These are phyloP conservation scores for Drosophila repletoides DNA, from an alignment of 1,140 invertebrate species.

Conservation along the genomic window DNA sequence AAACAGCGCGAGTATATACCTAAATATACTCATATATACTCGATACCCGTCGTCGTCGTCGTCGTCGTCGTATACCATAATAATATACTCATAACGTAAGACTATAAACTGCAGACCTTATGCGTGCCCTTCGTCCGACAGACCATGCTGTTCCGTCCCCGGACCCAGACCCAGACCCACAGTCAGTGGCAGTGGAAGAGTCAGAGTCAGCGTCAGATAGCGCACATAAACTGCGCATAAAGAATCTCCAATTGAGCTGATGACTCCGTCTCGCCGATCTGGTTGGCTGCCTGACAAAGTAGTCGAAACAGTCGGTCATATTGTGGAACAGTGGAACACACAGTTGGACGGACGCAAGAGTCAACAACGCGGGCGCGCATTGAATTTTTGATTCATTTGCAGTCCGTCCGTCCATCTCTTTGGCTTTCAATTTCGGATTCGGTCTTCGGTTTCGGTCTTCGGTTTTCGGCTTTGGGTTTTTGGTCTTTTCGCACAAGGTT, in stretches of 20 bases:
- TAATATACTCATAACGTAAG: constrained; percentile 15
- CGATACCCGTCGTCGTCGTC: no score
- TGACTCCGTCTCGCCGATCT: constrained; percentile 10
- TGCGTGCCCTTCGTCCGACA: constrained; percentile 39
- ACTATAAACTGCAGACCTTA: constrained; percentile 68
- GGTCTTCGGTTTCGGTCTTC: constrained; percentile 10
- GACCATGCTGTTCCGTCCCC: no score
- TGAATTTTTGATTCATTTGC: constrained; percentile 75
- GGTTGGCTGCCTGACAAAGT: constrained; percentile 23
- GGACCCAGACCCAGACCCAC: constrained; percentile 23
- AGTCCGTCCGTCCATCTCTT: constrained; percentile 16
- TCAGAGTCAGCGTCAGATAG: constrained; percentile 37
- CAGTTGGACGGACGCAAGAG: constrained; percentile 51
- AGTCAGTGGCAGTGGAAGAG: no score
- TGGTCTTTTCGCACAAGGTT: constrained; percentile 42
- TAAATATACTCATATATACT: constrained; percentile 30
- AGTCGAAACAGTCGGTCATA: no score
- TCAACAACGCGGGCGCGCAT: constrained; percentile 59
- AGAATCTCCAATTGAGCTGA: constrained; percentile 71
- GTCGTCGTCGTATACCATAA: no score
- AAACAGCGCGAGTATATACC: constrained; percentile 35
- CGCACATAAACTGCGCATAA: constrained; percentile 63
- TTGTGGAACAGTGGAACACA: background rate
- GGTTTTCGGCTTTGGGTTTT: constrained; percentile 20
- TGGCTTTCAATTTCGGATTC: background rate